A percentile compares a stretch with the other conserved stretches of the same genome.
phyloP scores from a whole-genome alignment of 2,888 invertebrate species.

The Protophormia terraenovae region DNA sequence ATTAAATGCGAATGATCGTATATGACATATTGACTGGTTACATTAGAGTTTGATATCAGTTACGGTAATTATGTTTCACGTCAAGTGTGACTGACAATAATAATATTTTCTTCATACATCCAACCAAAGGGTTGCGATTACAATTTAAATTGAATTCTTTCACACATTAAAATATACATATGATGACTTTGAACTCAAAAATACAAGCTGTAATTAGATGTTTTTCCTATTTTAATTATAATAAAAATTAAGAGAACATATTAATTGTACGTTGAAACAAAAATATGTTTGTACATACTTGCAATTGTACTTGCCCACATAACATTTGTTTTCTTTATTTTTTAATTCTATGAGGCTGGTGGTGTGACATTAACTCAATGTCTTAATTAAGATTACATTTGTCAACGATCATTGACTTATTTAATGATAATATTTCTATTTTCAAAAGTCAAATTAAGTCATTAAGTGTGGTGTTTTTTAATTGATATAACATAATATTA shows the following conservation, averaged over 20 bases:
- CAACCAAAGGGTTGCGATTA: neutral
- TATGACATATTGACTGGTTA: neutral
- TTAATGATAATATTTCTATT: conserved; percentile 25
- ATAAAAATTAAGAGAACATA: neutral
- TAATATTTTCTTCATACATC: neutral
- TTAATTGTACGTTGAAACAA: neutral
- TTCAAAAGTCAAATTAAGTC: neutral
- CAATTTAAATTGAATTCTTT: neutral
- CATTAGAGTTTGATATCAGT: neutral
- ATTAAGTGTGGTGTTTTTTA: neutral
- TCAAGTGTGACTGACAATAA: conserved; percentile 32
- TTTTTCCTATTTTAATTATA: neutral
- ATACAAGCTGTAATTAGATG: neutral
- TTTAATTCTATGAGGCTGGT: neutral
- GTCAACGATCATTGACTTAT: conserved; percentile 62
- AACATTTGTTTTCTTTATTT: neutral
- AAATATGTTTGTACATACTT: too few relatives aligned
- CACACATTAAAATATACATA: neutral
- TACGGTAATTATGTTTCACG: conserved; percentile 30
- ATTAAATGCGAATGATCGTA: neutral
- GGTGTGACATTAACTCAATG: neutral
- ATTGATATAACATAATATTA: neutral
- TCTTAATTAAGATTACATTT: conserved; percentile 67
- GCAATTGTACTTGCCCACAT: neutral
- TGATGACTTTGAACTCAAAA: neutral